Evolutionary conservation across 2,797 vertebrate species (phyloP).

Genomic region (Hozukius guyotensis): DNA sequence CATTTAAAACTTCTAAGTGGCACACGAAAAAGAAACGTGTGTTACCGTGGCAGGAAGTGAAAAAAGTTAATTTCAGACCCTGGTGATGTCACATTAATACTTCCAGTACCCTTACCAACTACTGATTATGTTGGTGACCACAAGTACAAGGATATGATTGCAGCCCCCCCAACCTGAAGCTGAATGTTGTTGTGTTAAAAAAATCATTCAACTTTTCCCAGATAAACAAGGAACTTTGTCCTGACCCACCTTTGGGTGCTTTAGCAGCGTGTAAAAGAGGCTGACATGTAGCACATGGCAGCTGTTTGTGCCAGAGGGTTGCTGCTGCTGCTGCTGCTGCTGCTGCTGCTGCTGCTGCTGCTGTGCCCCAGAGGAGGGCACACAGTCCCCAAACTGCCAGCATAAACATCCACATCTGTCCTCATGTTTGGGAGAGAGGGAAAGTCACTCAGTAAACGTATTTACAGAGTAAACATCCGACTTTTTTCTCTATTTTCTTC

Average conservation of each 20-base stretch:
- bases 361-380: slow-evolving; percentile 31
- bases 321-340: not conserved
- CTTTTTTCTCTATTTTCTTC: not conserved
- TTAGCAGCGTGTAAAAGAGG: not conserved
- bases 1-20: no score
- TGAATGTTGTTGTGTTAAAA: not conserved
- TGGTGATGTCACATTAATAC: not conserved
- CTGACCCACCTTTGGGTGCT: slow-evolving; percentile 13
- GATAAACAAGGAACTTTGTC: not conserved
- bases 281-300: slow-evolving; percentile 30
- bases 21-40: no score
- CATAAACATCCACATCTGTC: slow-evolving; percentile 53
- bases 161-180: not conserved
- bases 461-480: not conserved
- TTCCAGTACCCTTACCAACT: not conserved
- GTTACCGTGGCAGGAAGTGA: no score
- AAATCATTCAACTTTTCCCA: not conserved
- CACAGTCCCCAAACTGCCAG: not conserved
- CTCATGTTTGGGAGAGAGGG: not conserved
- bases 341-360: not conserved
- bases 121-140: not conserved
- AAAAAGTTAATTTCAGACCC: no score
- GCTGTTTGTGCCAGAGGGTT: slow-evolving; percentile 39
- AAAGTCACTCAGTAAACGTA: not conserved
- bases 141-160: not conserved